phyloP scores from a whole-genome alignment of 2,113 vertebrate genomes.

The Gavia stellata region DNA sequence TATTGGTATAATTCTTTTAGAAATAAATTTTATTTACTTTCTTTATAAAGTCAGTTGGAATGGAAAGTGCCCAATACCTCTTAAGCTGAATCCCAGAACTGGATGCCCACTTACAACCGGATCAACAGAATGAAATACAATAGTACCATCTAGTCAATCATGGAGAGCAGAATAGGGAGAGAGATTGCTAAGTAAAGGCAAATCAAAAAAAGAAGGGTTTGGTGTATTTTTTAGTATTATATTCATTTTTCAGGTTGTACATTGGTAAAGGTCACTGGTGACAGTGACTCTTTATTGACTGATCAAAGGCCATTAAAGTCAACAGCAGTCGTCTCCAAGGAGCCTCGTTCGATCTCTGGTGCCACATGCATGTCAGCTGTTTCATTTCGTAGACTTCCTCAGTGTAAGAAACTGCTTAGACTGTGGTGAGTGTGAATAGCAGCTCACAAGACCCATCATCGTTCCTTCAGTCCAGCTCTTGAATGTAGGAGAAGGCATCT shows the following conservation, averaged over 20 bases:
- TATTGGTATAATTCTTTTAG: background rate
- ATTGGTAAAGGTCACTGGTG: background rate
- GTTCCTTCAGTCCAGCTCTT: background rate
- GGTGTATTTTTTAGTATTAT: background rate
- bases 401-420: background rate
- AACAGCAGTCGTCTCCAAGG: background rate
- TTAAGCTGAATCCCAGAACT: background rate
- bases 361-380: background rate
- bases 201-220: background rate
- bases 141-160: background rate
- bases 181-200: background rate
- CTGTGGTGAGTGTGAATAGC: background rate
- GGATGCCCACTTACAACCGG: background rate
- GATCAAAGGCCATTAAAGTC: background rate
- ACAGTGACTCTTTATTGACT: background rate
- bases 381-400: background rate
- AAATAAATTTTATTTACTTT: background rate
- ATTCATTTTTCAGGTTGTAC: background rate
- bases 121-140: background rate
- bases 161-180: background rate
- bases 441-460: background rate
- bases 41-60: background rate
- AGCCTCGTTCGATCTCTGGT: background rate
- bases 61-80: background rate
- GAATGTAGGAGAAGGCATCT: background rate